Evolutionary conservation across 2,888 invertebrate species (phyloP), one percentile per base, ranked within the genome.

Genomic region (Bellardia pandia): DNA sequence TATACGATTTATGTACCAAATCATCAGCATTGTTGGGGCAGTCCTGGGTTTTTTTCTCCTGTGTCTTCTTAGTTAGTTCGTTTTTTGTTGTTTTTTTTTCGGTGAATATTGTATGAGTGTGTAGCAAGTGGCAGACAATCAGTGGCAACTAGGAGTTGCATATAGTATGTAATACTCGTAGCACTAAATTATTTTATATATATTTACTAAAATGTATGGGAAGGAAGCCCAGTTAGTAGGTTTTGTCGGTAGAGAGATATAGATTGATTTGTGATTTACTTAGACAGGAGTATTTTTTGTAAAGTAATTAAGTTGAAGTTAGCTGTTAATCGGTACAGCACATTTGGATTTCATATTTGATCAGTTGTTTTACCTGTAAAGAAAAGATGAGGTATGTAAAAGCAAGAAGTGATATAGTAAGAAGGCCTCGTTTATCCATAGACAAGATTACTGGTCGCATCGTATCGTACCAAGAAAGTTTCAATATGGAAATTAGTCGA

Each of bases 1-100:
- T 91, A 91, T 91, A 91, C 90, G 90, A 91, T 89, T 91, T 90
- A 91, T 91, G 89, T 90, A 89, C 76, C 68, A 85, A 72, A 84
- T 85, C 82, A 86, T 66, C 82, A 83, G 69, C 86, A 81, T 79
- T 87, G 81, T 87, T 84, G 87, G 84, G 87, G 78, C 76, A 86
- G 86, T 86, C 83, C 83, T 80, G 11, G 56, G 9, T 16, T 64
- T 1, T 37, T 51, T 51, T 37, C 23, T 6, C 45, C 45, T 2
- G 42, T 76, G 13, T 81, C 45, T 30, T 62, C 9, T 72, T 74
- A 37, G 45, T 69, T 78, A 33, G 33, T 58, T 37, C 13, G 33
- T 69, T 48, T 71, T 16, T 68, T 60, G 33, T 7, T 40, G 14
- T 68, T 60, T 48, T 7, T 40, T 30, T 48, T 71, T 40, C 45